Evolutionary conservation across 1,140 invertebrate species (phyloP).

Genomic region (Onthophagus taurus): DNA sequence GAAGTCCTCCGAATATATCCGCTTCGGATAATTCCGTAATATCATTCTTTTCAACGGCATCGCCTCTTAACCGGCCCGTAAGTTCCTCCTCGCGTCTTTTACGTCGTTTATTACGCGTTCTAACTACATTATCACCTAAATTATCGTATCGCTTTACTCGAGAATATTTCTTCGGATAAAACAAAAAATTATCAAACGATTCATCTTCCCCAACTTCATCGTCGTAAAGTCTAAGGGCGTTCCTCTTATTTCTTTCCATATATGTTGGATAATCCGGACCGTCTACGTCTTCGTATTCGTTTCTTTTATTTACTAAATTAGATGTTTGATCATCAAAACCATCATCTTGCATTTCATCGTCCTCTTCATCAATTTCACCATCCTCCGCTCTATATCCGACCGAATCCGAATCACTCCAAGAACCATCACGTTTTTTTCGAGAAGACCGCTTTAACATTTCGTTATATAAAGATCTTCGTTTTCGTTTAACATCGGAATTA

Average conservation of each 20-base stretch:
- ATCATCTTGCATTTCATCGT: slow-evolving; percentile 11
- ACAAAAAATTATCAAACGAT: slow-evolving; percentile 16
- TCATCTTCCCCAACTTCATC: slow-evolving; percentile 8
- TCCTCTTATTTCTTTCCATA: slow-evolving; percentile 10
- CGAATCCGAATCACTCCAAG: background rate
- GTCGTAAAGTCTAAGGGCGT: background rate
- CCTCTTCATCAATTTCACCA: slow-evolving; percentile 11
- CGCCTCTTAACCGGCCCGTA: background rate
- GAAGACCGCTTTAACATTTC: no score
- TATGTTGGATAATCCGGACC: slow-evolving; percentile 8
- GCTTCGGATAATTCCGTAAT: slow-evolving; percentile 28
- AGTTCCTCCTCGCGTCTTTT: slow-evolving; percentile 5
- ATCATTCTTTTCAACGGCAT: slow-evolving; percentile 9
- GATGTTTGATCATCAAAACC: slow-evolving; percentile 10
- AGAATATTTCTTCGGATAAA: slow-evolving; percentile 13
- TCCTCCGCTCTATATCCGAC: slow-evolving; percentile 5
- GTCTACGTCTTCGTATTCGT: slow-evolving; percentile 13
- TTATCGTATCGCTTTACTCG: slow-evolving; percentile 22
- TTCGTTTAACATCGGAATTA: background rate
- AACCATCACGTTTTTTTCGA: background rate
- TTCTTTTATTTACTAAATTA: slow-evolving; percentile 4
- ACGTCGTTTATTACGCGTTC: slow-evolving; percentile 10
- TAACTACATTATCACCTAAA: slow-evolving; percentile 19
- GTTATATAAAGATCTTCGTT: no score
- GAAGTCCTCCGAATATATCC: slow-evolving; percentile 33